Conservation (phyloP, 2,797 vertebrate genomes). For the Hypotaenidia philippensis region DNA sequence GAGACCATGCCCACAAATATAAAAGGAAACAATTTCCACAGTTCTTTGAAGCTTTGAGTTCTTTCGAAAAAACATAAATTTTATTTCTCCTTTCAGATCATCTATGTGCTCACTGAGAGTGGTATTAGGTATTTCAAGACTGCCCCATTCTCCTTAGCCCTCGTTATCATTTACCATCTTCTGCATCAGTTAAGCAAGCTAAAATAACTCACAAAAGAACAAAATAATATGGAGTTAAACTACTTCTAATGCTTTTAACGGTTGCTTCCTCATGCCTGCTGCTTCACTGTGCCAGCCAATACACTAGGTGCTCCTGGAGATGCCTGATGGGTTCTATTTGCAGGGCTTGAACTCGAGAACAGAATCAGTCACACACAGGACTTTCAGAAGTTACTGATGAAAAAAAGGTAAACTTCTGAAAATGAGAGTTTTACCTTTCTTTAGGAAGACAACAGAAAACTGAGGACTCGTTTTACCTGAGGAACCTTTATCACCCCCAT, state of each 20-base stretch:
- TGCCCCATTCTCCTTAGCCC: neutral
- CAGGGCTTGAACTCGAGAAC: neutral
- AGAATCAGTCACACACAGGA: neutral
- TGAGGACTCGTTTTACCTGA: neutral
- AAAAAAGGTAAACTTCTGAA: neutral
- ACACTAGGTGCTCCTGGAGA: neutral
- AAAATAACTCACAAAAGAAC: neutral
- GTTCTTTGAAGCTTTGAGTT: neutral
- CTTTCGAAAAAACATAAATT: neutral
- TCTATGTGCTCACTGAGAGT: neutral
- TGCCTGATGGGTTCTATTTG: neutral
- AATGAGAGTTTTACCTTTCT: neutral
- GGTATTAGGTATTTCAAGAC: neutral
- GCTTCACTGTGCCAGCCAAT: neutral
- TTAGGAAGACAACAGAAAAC: neutral
- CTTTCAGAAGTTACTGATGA: neutral
- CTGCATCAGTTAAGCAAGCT: neutral
- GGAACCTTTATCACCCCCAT: neutral
- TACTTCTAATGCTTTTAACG: neutral
- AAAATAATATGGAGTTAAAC: neutral
- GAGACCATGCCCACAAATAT: neutral
- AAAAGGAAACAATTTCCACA: neutral
- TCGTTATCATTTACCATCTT: neutral
- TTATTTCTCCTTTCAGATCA: neutral
- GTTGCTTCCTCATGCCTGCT: neutral